Base-by-base conservation (phyloP, 2,113 vertebrate genomes). In the Melozone crissalis region DNA sequence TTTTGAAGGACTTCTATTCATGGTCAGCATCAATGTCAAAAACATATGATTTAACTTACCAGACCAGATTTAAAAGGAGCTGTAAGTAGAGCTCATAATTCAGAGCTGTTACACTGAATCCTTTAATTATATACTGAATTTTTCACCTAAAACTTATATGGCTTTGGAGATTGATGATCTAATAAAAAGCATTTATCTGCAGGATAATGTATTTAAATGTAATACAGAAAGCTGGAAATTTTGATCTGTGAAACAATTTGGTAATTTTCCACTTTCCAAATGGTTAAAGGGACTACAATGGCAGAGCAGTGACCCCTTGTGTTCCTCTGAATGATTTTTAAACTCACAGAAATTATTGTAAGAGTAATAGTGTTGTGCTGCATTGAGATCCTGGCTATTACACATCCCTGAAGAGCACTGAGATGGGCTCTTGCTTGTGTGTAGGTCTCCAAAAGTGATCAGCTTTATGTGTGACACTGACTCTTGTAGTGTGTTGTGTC, bases 11-110 rank as follows among this genome's bases (percentile, higher is more conserved):
- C 46, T 86, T 91, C 30, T 90, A 49, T 78, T 97, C 63, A 39
- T 8, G 8, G 49, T 89, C 54, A 90, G 33, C 79, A 82, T 87
- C 52, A 63, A 23, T 68, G 57, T 95, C 84, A 89, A n/a, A 82
- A 93, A 59, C 71, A 57, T 2, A 66, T 94, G 62, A 83, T 90
- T 89, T 90, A 87, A 95, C 83, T 81, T 91, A 84, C 39, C 67
- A 81, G 63, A 76, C 57, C 54, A 92, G 76, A 83, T 94, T 93
- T 83, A 89, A 92, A 94, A 89, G 67, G 65, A 66, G 27, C 81
- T 90, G 33, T 84, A 86, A 95, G 78, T 57, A 92, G 77, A 93
- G 59, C 54, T 94, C 83, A 80, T 95, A 93, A 95, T 85, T 97
- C 80, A 96, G 79, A 93, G 41, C 46, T 89, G 8, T 86, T 88